phyloP scores from a whole-genome alignment of 2,113 vertebrate genomes.

The Megatriorchis doriae region DNA sequence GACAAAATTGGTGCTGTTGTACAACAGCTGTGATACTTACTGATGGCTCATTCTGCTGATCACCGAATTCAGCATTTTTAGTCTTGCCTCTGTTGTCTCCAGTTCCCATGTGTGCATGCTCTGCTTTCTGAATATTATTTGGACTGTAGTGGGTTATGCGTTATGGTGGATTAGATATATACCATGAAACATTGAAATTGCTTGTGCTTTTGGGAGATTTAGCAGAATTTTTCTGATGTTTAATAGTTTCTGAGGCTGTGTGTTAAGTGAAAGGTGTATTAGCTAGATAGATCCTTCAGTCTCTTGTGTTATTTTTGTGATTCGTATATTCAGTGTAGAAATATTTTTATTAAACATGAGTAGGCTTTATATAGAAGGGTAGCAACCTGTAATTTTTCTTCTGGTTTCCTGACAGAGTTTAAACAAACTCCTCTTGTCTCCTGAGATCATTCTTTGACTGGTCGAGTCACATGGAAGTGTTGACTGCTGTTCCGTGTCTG shows the following conservation, averaged over 20 bases:
- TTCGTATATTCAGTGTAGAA: background rate
- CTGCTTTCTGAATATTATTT: background rate
- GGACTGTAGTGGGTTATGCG: background rate
- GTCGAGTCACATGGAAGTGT: slow-evolving; percentile 26
- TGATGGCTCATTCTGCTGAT: background rate
- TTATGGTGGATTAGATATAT: background rate
- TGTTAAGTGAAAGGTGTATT: background rate
- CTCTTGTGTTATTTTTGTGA: background rate
- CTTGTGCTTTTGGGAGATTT: background rate
- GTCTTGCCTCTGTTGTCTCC: background rate
- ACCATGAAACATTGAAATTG: background rate
- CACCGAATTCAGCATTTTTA: background rate
- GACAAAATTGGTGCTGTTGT: background rate
- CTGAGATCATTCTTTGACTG: slow-evolving; percentile 13
- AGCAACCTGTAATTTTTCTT: slow-evolving; percentile 1
- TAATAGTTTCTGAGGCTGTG: background rate
- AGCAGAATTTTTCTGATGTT: background rate
- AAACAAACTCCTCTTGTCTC: slow-evolving; percentile 17
- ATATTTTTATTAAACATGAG: background rate
- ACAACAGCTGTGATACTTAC: background rate
- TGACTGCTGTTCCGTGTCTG: slow-evolving; percentile 44
- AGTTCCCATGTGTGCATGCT: background rate
- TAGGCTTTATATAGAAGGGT: background rate
- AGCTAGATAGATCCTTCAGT: background rate
- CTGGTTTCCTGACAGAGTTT: slow-evolving; percentile 13